A percentile compares a stretch with the other conserved stretches of the same genome.
phyloP scores from a whole-genome alignment of 1,140 invertebrate genomes.

The Lethrus apterus region DNA sequence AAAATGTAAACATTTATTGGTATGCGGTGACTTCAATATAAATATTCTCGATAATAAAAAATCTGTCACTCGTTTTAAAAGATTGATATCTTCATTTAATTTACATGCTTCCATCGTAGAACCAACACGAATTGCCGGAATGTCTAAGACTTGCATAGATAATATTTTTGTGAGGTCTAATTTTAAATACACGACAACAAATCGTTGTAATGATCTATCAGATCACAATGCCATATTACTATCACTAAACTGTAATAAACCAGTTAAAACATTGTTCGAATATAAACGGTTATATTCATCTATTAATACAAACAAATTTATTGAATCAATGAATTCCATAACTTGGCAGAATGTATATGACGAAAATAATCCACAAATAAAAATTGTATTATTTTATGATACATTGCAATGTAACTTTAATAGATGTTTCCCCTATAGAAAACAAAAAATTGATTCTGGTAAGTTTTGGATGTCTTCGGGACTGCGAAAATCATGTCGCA shows the following conservation, averaged over 20 bases:
- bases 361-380: neutral
- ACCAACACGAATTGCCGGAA: neutral
- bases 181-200: neutral
- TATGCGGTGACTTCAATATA: constrained; percentile 2
- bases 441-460: neutral
- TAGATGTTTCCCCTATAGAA: neutral
- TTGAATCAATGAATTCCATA: neutral
- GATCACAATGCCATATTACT: neutral
- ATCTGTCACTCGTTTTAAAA: neutral
- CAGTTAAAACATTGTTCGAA: neutral
- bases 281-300: neutral
- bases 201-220: neutral
- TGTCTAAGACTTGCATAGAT: constrained; percentile 2
- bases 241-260: neutral
- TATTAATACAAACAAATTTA: neutral
- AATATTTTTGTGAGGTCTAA: neutral
- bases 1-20: neutral
- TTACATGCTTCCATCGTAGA: neutral
- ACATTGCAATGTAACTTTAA: neutral
- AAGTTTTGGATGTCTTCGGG: constrained; percentile 1
- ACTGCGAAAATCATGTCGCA: neutral
- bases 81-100: neutral
- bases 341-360: neutral
- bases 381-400: neutral
- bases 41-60: neutral